These are phyloP conservation scores for Patella ulyssiponensis DNA, from an alignment of 2,888 invertebrate genomes.

Conservation along the genomic window DNA sequence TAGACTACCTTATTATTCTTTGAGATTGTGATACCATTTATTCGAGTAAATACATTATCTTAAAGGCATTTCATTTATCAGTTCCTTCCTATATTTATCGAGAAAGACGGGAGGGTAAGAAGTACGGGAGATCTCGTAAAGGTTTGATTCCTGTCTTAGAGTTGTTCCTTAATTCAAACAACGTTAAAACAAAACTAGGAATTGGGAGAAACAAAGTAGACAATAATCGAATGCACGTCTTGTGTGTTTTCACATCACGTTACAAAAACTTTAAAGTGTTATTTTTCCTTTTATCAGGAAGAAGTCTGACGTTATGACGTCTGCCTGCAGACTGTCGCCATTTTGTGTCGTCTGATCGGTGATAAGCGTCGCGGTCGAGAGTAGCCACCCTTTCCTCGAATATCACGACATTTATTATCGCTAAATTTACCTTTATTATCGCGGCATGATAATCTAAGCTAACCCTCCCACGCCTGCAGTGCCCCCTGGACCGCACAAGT, in stretches of 20 bases:
- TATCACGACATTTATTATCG: constrained; percentile 9
- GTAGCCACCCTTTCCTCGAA: constrained; percentile 12
- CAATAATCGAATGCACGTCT: background rate
- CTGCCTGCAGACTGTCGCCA: background rate
- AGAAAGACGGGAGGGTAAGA: too few species aligned
- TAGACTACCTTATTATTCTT: too few species aligned
- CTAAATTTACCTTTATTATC: background rate
- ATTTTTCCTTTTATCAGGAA: background rate
- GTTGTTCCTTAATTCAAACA: too few species aligned
- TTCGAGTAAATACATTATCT: too few species aligned
- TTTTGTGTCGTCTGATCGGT: background rate
- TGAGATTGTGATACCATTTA: too few species aligned
- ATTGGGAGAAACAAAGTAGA: too few species aligned
- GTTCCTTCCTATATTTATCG: too few species aligned
- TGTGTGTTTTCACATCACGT: background rate
- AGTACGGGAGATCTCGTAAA: too few species aligned
- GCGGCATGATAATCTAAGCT: background rate
- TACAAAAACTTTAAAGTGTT: background rate
- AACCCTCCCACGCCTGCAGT: constrained; percentile 6
- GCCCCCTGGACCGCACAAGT: constrained; percentile 9
- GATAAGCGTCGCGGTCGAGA: background rate
- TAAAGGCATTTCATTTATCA: too few species aligned
- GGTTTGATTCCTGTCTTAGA: too few species aligned
- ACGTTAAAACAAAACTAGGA: too few species aligned
- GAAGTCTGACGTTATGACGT: background rate